Base-by-base conservation (phyloP, 1,140 invertebrate genomes). In the Orchesella cincta region DNA sequence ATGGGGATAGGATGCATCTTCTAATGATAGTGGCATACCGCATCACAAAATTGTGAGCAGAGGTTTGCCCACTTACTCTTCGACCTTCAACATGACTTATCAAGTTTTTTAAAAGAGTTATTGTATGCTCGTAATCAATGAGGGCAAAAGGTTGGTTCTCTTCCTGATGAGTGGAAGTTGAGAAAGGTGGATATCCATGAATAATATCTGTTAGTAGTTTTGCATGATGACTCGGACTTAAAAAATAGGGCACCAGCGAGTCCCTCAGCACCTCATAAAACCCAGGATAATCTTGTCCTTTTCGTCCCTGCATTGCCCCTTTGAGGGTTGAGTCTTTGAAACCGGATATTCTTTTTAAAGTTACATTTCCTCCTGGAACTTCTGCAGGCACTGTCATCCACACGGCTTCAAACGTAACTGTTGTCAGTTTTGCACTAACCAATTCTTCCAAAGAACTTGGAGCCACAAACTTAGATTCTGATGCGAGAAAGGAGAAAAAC, bases 401-500 rank as follows among this genome's bases (percentile, higher is more conserved):
- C n/a, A n/a, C n/a, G n/a, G n/a, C n/a, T n/a, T n/a, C n/a, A n/a
- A n/a, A n/a, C n/a, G n/a, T n/a, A n/a, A n/a, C n/a, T n/a, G n/a
- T n/a, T n/a, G n/a, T n/a, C n/a, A n/a, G n/a, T n/a, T n/a, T 57
- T 14, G 12, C n/a, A 23, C 14, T n/a, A 3, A 23, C n/a, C 23
- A 57, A 26, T 3, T 57, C 23, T 5, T 57, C 14, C 54, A 57
- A 23, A 18, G 54, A 57, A 12, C 3, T 23, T 26, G 54, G 14
- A 12, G 23, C 54, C 14, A 3, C 14, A 16, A 57, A 3, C n/a
- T 8, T 57, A 1, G 62, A 29, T 29, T 67, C 62, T 67, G 62
- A 67, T 23, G 62, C 62, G 14, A 67, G 62, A 31, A 67, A 67
- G 1, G 62, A 67, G 23, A 67, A 67, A n/a, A 67, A 67, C n/a